Evolutionary conservation across 2,888 invertebrate species (phyloP).

Genomic region (Iselma pallidipennis): DNA sequence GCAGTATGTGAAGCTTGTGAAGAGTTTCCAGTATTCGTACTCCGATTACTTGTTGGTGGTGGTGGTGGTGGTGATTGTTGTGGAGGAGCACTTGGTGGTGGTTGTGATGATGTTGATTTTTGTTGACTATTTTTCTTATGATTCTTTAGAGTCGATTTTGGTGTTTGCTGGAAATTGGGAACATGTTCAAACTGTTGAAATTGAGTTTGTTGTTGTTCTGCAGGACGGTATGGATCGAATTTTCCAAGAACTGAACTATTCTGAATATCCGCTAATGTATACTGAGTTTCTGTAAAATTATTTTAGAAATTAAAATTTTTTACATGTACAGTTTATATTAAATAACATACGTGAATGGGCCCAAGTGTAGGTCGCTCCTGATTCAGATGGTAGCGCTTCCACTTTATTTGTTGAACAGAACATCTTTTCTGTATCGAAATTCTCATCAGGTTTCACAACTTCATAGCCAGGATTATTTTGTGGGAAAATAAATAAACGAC

Average conservation of each 20-base stretch:
- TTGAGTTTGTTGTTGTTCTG: constrained; percentile 4
- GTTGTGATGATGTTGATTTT: background rate
- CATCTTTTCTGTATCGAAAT: background rate
- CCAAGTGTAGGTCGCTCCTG: constrained; percentile 5
- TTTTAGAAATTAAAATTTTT: background rate
- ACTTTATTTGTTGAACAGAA: background rate
- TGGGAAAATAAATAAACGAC: constrained; percentile 49
- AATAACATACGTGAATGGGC: constrained; percentile 1
- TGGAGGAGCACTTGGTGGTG: constrained; percentile 23
- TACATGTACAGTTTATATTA: background rate
- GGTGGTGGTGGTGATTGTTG: constrained; percentile 22
- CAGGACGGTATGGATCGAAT: constrained; percentile 10
- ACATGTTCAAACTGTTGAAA: constrained; percentile 14
- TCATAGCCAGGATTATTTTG: constrained; percentile 50
- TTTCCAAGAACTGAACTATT: background rate
- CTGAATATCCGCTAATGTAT: constrained; percentile 1
- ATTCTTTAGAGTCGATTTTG: background rate
- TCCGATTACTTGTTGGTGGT: background rate
- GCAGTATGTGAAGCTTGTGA: background rate
- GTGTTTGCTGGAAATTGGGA: constrained; percentile 39
- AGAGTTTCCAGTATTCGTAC: background rate
- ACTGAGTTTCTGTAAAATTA: background rate
- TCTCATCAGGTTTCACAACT: constrained; percentile 29
- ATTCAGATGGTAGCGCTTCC: background rate
- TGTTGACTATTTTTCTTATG: background rate